Percentiles rank a stretch among this genome's conserved stretches.
These are phyloP conservation scores for Calosoma granatense DNA, from an alignment of 1,140 invertebrate species.

Conservation along the genomic window DNA sequence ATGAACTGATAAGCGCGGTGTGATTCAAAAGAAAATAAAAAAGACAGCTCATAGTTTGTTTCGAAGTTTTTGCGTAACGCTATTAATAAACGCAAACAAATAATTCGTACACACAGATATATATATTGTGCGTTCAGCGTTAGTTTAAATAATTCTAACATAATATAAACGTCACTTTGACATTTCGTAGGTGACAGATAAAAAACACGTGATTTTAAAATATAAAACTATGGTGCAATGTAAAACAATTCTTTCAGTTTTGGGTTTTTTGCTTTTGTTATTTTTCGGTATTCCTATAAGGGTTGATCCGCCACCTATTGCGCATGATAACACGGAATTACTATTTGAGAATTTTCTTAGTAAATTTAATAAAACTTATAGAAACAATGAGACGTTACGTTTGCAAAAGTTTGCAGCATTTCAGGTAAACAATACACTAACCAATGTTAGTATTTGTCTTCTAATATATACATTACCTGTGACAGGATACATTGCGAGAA, in stretches of 20 bases:
- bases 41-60: too few species aligned
- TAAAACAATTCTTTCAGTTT: conserved; percentile 4
- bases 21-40: too few species aligned
- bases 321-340: conserved; percentile 29
- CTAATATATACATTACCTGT: too few species aligned
- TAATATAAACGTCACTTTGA: too few species aligned
- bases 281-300: conserved; percentile 42
- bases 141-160: too few species aligned
- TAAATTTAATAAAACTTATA: conserved; percentile 59
- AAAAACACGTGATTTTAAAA: background rate
- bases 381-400: conserved; percentile 44
- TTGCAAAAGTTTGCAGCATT: conserved; percentile 49
- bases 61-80: too few species aligned
- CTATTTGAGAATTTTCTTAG: conserved; percentile 48
- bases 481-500: conserved; percentile 46
- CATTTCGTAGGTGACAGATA: too few species aligned
- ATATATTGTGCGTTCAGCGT: too few species aligned
- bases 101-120: too few species aligned
- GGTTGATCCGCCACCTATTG: conserved; percentile 27
- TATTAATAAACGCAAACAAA: too few species aligned
- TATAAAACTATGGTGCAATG: conserved; percentile 1
- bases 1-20: too few species aligned
- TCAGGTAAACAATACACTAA: conserved; percentile 51
- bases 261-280: conserved; percentile 34
- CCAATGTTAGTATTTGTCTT: too few species aligned